These are phyloP conservation scores for Halichoerus grypus DNA, from an alignment of 2,113 vertebrate species.

Conservation along the genomic window DNA sequence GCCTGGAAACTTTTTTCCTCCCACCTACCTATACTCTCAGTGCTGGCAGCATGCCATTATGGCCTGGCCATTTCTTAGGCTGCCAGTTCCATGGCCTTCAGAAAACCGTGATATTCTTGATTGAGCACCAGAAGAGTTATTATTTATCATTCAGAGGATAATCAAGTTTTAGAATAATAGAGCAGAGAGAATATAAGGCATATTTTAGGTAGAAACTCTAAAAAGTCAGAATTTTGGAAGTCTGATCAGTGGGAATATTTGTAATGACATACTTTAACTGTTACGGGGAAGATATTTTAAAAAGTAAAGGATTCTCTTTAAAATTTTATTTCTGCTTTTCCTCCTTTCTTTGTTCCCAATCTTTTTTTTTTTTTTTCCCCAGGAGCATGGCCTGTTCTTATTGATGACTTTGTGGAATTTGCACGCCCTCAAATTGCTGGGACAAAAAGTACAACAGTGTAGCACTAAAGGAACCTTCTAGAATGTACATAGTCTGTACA, in stretches of 20 bases:
- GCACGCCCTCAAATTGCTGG: constrained; percentile 95
- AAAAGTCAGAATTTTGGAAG: constrained; percentile 47
- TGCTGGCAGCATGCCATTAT: not conserved
- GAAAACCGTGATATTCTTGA: constrained; percentile 6
- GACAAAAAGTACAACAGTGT: constrained; percentile 94
- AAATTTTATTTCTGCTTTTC: constrained; percentile 49
- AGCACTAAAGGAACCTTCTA: constrained; percentile 89
- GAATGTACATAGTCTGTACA: constrained; percentile 93
- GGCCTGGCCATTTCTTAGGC: not conserved
- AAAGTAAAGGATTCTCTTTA: not conserved
- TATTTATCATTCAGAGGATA: not conserved
- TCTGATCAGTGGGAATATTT: not conserved
- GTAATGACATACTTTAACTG: not conserved
- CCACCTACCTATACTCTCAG: not conserved
- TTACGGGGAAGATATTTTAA: constrained; percentile 20
- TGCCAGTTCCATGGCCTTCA: not conserved
- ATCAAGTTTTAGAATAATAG: not conserved
- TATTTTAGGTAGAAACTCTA: constrained; percentile 22
- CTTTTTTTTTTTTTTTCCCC: not conserved
- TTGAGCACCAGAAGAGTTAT: not conserved
- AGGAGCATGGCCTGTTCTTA: constrained; percentile 95
- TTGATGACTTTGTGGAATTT: constrained; percentile 96
- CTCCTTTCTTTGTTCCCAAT: not conserved
- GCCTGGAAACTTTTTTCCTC: not conserved
- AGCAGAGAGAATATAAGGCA: not conserved